Evolutionary conservation across 53 echinoderm and acorn worm species (phyloP).

Genomic region (Apostichopus leukothele): DNA sequence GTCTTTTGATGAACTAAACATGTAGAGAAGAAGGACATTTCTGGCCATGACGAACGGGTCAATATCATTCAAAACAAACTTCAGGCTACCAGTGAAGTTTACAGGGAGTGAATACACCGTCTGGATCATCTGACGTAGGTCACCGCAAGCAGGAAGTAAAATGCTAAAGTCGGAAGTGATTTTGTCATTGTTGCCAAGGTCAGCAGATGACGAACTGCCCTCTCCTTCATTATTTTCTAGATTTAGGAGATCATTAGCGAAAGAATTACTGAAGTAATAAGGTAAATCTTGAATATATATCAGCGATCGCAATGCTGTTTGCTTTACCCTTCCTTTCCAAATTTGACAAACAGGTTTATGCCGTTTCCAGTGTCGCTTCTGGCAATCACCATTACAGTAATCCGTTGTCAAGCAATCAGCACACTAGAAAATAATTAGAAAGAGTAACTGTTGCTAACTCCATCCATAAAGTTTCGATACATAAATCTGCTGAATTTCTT

Average conservation of each 20-base stretch:
- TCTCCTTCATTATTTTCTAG: background rate
- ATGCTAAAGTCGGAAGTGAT: background rate
- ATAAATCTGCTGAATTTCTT: no score
- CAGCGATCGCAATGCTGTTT: background rate
- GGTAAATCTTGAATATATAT: background rate
- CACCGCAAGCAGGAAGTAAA: slow-evolving; percentile 22
- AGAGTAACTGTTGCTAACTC: background rate
- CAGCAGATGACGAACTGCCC: background rate
- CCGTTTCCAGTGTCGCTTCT: background rate
- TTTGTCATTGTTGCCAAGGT: background rate
- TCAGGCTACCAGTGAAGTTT: background rate
- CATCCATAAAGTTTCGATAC: no score
- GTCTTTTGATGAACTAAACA: background rate
- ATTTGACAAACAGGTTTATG: background rate
- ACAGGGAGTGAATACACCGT: background rate
- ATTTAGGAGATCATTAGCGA: slow-evolving; percentile 3
- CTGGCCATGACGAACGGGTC: slow-evolving; percentile 28
- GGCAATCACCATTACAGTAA: background rate
- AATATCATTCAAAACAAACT: slow-evolving; percentile 5
- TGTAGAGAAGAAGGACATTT: slow-evolving; percentile 13
- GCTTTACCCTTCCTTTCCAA: background rate
- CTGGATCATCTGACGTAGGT: slow-evolving; percentile 10
- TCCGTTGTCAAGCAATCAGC: background rate
- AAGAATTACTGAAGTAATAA: slow-evolving; percentile 11
- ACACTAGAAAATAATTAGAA: background rate